These are phyloP conservation scores for Liolophura sinensis DNA, from an alignment of 1,140 invertebrate genomes.

Conservation along the genomic window DNA sequence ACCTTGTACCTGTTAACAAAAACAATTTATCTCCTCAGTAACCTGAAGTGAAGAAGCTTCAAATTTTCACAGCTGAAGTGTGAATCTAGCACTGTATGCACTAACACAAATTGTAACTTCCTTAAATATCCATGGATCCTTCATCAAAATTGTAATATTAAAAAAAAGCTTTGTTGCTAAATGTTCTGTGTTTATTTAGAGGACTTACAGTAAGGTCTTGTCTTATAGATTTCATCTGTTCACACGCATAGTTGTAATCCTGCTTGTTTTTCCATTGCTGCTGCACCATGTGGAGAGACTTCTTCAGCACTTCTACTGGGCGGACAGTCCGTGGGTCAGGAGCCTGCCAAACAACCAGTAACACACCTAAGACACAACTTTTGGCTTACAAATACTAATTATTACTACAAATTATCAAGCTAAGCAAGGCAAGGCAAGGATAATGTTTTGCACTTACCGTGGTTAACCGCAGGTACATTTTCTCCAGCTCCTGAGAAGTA, in stretches of 20 bases:
- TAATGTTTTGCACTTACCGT: constrained; percentile 63
- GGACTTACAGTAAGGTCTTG: constrained; percentile 93
- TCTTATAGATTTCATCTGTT: constrained; percentile 97
- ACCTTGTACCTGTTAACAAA: constrained; percentile 80
- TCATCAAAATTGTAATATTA: too few relatives aligned
- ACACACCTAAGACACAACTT: not conserved
- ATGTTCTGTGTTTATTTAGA: not conserved
- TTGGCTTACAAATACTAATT: too few relatives aligned
- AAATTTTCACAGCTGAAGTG: too few relatives aligned
- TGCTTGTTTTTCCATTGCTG: constrained; percentile 83
- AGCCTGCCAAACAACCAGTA: constrained; percentile 65
- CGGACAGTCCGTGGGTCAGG: constrained; percentile 89
- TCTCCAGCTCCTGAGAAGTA: constrained; percentile 89
- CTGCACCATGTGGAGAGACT: constrained; percentile 88
- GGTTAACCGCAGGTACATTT: constrained; percentile 91
- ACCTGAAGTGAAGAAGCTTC: too few relatives aligned
- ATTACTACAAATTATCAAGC: too few relatives aligned
- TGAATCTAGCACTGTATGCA: too few relatives aligned
- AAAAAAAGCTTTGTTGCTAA: not conserved
- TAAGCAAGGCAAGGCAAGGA: too few relatives aligned
- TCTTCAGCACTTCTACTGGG: constrained; percentile 81
- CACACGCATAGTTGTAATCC: constrained; percentile 95
- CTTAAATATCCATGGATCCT: too few relatives aligned
- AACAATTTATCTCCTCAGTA: not conserved
- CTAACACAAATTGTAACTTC: too few relatives aligned